Evolutionary conservation across 2,888 invertebrate genomes (phyloP).

Genomic region (Troides oblongomaculatus): DNA sequence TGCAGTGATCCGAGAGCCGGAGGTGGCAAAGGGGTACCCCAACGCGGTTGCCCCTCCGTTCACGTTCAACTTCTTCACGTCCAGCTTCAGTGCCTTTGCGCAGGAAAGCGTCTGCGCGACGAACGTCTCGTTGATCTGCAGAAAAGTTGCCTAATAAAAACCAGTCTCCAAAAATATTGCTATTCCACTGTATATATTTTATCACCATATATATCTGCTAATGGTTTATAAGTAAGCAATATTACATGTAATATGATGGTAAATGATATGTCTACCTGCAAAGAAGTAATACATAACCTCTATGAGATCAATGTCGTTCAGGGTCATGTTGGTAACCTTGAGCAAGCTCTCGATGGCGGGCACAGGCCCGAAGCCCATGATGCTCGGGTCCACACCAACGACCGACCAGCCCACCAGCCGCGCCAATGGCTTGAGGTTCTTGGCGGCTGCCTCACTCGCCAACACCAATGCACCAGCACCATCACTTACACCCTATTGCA

Average conservation of each 20-base stretch:
- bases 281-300: slow-evolving; percentile 81
- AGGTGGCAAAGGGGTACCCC: slow-evolving; percentile 98
- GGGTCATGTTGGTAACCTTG: slow-evolving; percentile 86
- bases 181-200: too few relatives aligned
- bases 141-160: neutral
- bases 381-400: slow-evolving; percentile 97
- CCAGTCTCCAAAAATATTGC: too few relatives aligned
- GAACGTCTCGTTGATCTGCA: slow-evolving; percentile 98
- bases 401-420: slow-evolving; percentile 93
- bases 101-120: slow-evolving; percentile 96
- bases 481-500: slow-evolving; percentile 92
- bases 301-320: slow-evolving; percentile 94
- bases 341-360: slow-evolving; percentile 94
- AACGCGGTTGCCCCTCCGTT: slow-evolving; percentile 98
- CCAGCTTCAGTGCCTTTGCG: slow-evolving; percentile 91
- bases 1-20: slow-evolving; percentile 94
- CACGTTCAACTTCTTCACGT: slow-evolving; percentile 93
- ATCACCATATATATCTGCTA: too few relatives aligned
- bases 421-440: slow-evolving; percentile 93
- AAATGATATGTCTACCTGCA: too few relatives aligned
- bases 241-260: too few relatives aligned
- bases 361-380: slow-evolving; percentile 99
- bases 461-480: slow-evolving; percentile 96
- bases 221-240: too few relatives aligned
- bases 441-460: slow-evolving; percentile 94